Evolutionary conservation across 1,140 invertebrate genomes (phyloP), one percentile per base, ranked within the genome.

Genomic region (Pararge aegeria): DNA sequence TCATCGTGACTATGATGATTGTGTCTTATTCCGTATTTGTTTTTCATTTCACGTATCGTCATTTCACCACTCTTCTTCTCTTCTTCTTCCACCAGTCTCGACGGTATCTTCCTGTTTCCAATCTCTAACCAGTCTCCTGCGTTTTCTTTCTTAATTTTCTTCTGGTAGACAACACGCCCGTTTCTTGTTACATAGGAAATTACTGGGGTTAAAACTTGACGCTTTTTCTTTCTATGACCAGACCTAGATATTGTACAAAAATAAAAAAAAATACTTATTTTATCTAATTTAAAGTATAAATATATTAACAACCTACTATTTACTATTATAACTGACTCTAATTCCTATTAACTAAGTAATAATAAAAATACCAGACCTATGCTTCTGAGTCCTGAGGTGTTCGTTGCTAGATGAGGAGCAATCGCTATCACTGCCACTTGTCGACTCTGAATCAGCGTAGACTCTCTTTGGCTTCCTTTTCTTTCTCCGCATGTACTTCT

Each of bases 101-200:
- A 30, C 2, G 30, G 12, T 6, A n/a, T 48, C 24, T 68, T 68
- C 19, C 49, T 70, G 13, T 55, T 60, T 2, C 66, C 65, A 16
- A 80, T 42, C 1, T 75, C 68, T n/a, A 84, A 51, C 80, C 80
- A 87, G 46, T 85, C 82, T 20, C 60, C 75, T 9, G 82, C 76
- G 18, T 70, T 73, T 12, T 84, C 74, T 16, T 76, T 80, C 53
- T 76, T 80, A 20, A 85, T 78, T 55, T 85, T 85, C 50, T 85
- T 85, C 54, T 85, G 79, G 55, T 84, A 87, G 7, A 85, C 68
- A 5, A 85, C 79, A 50, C 73, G 73, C 2, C 84, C 84, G 20
- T 81, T 73, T 18, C 75, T 75, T 1, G 82, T 85, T 5, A 87
- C 70, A 38, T 73, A 73, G 1, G 70, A 70, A 16, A 73, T 73